Evolutionary conservation across 2,113 vertebrate genomes (phyloP), one percentile per base, ranked within the genome.

Genomic region (Seriola rivoliana): DNA sequence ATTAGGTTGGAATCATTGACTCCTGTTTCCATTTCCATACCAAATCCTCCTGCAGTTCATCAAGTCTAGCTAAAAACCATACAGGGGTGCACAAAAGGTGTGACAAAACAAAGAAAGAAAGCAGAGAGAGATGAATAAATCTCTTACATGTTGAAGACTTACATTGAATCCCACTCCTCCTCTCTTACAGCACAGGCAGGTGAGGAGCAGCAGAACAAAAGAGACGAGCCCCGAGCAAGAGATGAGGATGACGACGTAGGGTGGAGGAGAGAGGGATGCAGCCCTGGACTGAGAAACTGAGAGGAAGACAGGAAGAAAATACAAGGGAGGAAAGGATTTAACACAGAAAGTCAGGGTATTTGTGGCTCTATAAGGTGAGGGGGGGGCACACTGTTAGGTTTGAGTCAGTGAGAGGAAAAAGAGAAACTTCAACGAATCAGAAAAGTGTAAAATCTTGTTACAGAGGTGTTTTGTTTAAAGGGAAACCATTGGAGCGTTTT

Each of bases 151-250:
- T 91, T 87, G 82, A 79, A 91, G 82, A 93, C 96, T 97, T 94
- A 98, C 97, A 95, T 97, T 97, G 94, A 98, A 98, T 79, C 97
- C 96, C 54, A 98, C 96, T 91, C 96, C 96, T 50, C 96, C 97
- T 79, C 95, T 95, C 92, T 97, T 98, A 92, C 97, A 98, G 94
- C 97, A 98, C 78, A 98, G 95, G 83, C 97, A 98, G 95, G 97
- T 97, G 91, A 98, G 96, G 84, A 98, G 97, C 82, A 98, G 95
- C 76, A 98, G 96, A 87, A 98, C 95, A 89, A 98, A 97, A 78
- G 97, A 97, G 89, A 98, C 94, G 16, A 98, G 95, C 78, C 97
- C 97, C 0, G 97, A 97, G 91, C 97, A 97, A 82, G 97, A 98
- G 93, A 98, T 97, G 94, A 98, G 94, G 81, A 98, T 96, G 93